Base-by-base conservation (phyloP, 2,113 vertebrate species). In the Cavia porcellus region DNA sequence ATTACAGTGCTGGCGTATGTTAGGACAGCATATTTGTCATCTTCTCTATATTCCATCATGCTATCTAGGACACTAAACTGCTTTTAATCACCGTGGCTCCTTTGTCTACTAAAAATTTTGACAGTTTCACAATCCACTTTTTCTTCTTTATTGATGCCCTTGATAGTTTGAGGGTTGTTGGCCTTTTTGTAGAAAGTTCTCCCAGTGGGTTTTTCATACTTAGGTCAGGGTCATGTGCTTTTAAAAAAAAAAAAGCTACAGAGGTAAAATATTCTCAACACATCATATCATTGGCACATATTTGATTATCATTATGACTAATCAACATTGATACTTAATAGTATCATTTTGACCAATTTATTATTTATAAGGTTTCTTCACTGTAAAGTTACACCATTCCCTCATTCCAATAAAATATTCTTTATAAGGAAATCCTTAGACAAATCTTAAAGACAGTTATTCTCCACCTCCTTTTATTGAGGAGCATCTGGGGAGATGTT, bases 281-380 rank as follows among this genome's bases (percentile, higher is more conserved):
- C 0, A 52, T 45, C n/a, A 11, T 6, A 30, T n/a, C 55, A 81
- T 25, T 25, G 45, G 2, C 30, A 15, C n/a, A 3, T 11, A 7
- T 28, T 72, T 22, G 25, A 47, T 47, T 35, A 14, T 62, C 30
- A 82, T 6, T 3, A 10, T 38, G 35, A 30, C 35, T 24, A 45
- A 66, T 10, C 50, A 20, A 2, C 38, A 3, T 42, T 59, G 30
- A 30, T 30, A 13, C 1, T 85, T 61, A n/a, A n/a, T 81, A 64
- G 74, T 4, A 25, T 86, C 32, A n/a, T 57, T 19, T 19, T 6
- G 45, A 9, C 32, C 1, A 2, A 32, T 5, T 35, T 24, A 3
- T 25, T n/a, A 28, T 68, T 28, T 66, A 6, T 84, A 62, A 84
- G n/a, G 2, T 61, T 92, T 92, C 25, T 62, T 72, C 9, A 10